phyloP scores from a whole-genome alignment of 2,797 vertebrate genomes.

The Rhynchotus rufescens region DNA sequence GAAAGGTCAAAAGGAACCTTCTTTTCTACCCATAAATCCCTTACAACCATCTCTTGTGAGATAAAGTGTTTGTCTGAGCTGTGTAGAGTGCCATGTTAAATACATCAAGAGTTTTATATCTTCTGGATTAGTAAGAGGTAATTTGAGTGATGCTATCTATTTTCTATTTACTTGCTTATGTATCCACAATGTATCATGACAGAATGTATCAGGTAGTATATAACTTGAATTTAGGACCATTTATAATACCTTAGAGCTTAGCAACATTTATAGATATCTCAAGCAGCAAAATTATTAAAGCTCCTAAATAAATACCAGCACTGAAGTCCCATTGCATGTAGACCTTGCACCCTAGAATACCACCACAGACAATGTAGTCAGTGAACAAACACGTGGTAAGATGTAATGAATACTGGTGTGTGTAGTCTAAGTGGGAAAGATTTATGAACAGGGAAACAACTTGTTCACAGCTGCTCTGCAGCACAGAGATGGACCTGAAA shows the following conservation, averaged over 20 bases:
- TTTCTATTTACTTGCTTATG: not conserved
- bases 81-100: not conserved
- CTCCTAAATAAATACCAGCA: not conserved
- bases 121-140: not conserved
- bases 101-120: not conserved
- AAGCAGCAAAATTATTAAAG: not conserved
- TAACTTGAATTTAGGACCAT: not conserved
- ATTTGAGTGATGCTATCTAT: not conserved
- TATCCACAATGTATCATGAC: not conserved
- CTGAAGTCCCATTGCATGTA: not conserved
- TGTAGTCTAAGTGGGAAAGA: not conserved
- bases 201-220: not conserved
- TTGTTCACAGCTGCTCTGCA: rapidly evolving
- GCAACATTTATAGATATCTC: not conserved
- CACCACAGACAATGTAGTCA: rapidly evolving
- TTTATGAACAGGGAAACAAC: not conserved
- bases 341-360: not conserved
- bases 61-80: not conserved
- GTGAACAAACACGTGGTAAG: not conserved
- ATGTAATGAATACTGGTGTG: not conserved
- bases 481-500: not conserved
- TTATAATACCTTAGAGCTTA: not conserved
- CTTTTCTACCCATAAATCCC: not conserved
- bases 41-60: not conserved
- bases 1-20: rapidly evolving